Evolutionary conservation across 2,113 vertebrate genomes (phyloP), one percentile per base, ranked within the genome.

Genomic region (Phylloscopus trochiloides): DNA sequence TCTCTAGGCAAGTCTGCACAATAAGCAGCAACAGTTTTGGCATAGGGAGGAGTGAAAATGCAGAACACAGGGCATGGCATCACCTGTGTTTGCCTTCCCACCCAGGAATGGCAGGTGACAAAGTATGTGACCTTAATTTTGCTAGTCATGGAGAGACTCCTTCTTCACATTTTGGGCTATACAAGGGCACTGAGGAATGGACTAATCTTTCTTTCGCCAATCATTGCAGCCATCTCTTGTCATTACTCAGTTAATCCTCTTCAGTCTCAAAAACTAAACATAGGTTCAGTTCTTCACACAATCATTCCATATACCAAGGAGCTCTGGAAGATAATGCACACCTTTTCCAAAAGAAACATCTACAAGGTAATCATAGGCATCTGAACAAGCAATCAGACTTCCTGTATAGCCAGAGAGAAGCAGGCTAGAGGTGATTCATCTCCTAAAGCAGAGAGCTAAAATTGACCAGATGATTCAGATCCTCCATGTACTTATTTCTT

Each of bases 381-480:
- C 62, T 88, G 62, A 86, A 45, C 31, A n/a, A 67, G 54, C 26
- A 67, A 65, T 67, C 62, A 61, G 42, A 88, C 14, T 81, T 71
- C 36, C 62, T 5, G 3, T 68, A 28, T 29, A 88, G 78, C 29
- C 25, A 42, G 79, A 76, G 71, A 86, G 58, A 88, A 92, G n/a
- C 22, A 76, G 36, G 36, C 9, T 73, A 88, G 19, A 83, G n/a
- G 34, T 88, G 79, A 94, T 80, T 95, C 75, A 90, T 74, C 20
- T 70, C 2, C 3, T 48, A 25, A 72, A 90, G 34, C 4, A 77
- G 45, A 76, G 36, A 91, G 45, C 45, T 91, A 90, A 86, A 94
- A 94, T 61, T 80, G 48, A 86, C 66, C 40, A 57, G n/a, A 54
- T 94, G 83, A 94, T 83, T 96, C 75, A 96, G 58, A 55, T 58